Base-by-base conservation (phyloP, 2,888 invertebrate genomes). In the Chydorus sphaericus region DNA sequence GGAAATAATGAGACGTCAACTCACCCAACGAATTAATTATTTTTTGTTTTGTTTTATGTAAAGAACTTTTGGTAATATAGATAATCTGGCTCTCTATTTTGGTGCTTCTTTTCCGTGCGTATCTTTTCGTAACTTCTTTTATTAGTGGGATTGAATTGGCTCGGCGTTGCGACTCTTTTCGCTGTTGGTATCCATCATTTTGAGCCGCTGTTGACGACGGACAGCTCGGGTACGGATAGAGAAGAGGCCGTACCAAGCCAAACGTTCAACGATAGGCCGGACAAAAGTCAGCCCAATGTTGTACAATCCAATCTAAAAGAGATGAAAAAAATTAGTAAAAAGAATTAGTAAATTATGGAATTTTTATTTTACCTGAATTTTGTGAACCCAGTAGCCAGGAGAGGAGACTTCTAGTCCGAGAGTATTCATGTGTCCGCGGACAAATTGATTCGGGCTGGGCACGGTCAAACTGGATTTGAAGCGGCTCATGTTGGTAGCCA, bases 401-500 rank as follows among this genome's bases (percentile, higher is more conserved):
- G 57, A 57, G 28, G 48, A 54, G 8, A 48, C 38, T 37, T 57
- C 57, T 23, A 57, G 37, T 10, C 57, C 57, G 23, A 57, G 48
- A 18, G 54, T 49, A 20, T 54, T 54, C 48, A 57, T 54, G 37
- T 52, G 49, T 20, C 48, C 48, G 14, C 38, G 38, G 33, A 54
- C 57, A 37, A 53, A 57, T 29, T 54, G 48, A n/a, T 28, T 37
- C 5, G 57, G 57, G 29, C 30, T 48, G n/a, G 57, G 57, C 20
- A 54, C 54, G 26, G 49, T 49, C 28, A 57, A 23, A 28, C 54
- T 33, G 33, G 57, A 26, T 29, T 54, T 57, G 58, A 92, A 83
- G 64, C 85, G 85, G 8, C 85, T 82, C 86, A 91, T 88, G 66
- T 92, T 92, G 0, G 92, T 90, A 23, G 88, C 87, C 1, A 94